Conservation (phyloP, 1,140 invertebrate genomes). For the Polypedilum pembai region DNA sequence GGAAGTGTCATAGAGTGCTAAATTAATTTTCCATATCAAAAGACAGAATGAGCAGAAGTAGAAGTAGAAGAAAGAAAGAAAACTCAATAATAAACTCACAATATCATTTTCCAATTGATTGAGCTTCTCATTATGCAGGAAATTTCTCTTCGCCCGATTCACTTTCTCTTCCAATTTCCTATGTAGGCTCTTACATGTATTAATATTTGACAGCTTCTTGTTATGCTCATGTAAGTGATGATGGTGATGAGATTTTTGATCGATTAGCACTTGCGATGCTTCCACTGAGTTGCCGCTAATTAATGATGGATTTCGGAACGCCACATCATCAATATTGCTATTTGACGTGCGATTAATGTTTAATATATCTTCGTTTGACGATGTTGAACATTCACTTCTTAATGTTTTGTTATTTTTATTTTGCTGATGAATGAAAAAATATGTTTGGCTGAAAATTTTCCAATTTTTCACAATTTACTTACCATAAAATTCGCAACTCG, state of each 20-base stretch:
- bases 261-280: neutral
- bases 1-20: too few species aligned
- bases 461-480: neutral
- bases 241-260: constrained; percentile 10
- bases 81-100: constrained; percentile 2
- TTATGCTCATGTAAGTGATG: constrained; percentile 24
- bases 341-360: constrained; percentile 21
- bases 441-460: neutral
- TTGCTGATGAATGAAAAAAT: neutral
- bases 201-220: constrained; percentile 26
- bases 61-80: neutral
- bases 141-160: constrained; percentile 41
- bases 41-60: neutral
- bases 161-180: constrained; percentile 43
- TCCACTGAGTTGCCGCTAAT: neutral
- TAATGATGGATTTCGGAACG: constrained; percentile 10
- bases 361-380: constrained; percentile 15
- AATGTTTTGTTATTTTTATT: neutral
- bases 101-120: constrained; percentile 40
- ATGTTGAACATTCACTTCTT: neutral
- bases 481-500: constrained; percentile 30
- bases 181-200: constrained; percentile 42
- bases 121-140: constrained; percentile 34
- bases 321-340: constrained; percentile 17
- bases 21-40: too few species aligned